These are phyloP conservation scores for Aquatica leii DNA, from an alignment of 2,888 invertebrate species.

Conservation along the genomic window DNA sequence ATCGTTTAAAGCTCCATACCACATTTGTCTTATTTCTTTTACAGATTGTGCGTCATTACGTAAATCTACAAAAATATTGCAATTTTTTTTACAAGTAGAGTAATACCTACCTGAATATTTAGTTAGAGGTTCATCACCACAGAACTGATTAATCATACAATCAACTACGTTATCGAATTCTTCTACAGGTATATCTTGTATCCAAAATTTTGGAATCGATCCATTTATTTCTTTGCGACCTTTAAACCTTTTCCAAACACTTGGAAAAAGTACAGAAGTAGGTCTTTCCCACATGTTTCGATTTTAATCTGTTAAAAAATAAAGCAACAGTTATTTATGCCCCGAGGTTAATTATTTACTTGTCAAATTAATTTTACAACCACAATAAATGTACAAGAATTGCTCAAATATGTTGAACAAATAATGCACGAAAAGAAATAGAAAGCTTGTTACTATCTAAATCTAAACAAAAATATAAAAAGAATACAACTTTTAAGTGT, in stretches of 20 bases:
- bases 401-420: no score
- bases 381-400: no score
- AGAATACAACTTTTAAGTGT: no score
- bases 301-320: no score
- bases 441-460: no score
- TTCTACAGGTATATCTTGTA: slow-evolving; percentile 64
- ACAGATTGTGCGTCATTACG: slow-evolving; percentile 2
- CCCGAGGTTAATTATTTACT: no score
- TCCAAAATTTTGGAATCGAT: slow-evolving; percentile 58
- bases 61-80: slow-evolving; percentile 9
- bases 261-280: slow-evolving; percentile 56
- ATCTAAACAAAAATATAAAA: no score
- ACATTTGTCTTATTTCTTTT: slow-evolving; percentile 25
- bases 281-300: slow-evolving; percentile 61
- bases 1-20: slow-evolving; percentile 46
- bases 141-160: slow-evolving; percentile 61
- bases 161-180: slow-evolving; percentile 58
- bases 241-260: slow-evolving; percentile 61
- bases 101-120: slow-evolving; percentile 56
- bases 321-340: no score
- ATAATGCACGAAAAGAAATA: no score
- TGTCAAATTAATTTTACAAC: no score
- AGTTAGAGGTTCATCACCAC: slow-evolving; percentile 65
- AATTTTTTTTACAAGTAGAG: background rate
- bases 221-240: slow-evolving; percentile 50